Evolutionary conservation across 2,888 invertebrate genomes (phyloP).

Genomic region (Sinohyriopsis cumingii): DNA sequence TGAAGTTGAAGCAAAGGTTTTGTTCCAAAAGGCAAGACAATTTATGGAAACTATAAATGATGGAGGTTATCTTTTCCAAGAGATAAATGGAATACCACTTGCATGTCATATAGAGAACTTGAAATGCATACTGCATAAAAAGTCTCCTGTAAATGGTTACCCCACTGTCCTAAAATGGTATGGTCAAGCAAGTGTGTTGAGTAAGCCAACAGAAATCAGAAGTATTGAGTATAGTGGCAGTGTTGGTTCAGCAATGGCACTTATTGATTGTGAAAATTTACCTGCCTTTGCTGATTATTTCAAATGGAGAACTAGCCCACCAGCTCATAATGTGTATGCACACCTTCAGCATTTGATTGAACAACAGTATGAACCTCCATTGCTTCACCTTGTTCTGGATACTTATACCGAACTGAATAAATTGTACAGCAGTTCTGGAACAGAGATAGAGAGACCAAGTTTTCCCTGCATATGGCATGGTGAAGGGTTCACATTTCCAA

Average conservation of each 20-base stretch:
- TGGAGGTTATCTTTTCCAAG: background rate
- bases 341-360: conserved; percentile 5
- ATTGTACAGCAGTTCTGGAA: too few species aligned
- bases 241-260: conserved; percentile 19
- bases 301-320: conserved; percentile 6
- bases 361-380: conserved; percentile 2
- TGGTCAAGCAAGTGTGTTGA: background rate
- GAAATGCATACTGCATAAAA: conserved; percentile 9
- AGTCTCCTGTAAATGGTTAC: background rate
- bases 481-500: conserved; percentile 16
- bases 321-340: conserved; percentile 4
- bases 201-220: conserved; percentile 15
- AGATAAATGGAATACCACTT: background rate
- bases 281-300: conserved; percentile 1
- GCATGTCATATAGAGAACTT: background rate
- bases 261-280: conserved; percentile 8
- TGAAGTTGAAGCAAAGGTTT: background rate
- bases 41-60: background rate
- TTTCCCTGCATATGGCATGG: conserved; percentile 5
- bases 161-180: conserved; percentile 13
- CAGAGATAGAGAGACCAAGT: too few species aligned
- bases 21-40: too few species aligned
- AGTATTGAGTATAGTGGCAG: conserved; percentile 6
- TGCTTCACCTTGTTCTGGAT: conserved; percentile 5
- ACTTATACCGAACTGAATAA: background rate